Percentiles rank a stretch among this genome's conserved stretches.
Evolutionary conservation across 2,888 invertebrate species (phyloP).

Genomic region (Anthophora plumipes): DNA sequence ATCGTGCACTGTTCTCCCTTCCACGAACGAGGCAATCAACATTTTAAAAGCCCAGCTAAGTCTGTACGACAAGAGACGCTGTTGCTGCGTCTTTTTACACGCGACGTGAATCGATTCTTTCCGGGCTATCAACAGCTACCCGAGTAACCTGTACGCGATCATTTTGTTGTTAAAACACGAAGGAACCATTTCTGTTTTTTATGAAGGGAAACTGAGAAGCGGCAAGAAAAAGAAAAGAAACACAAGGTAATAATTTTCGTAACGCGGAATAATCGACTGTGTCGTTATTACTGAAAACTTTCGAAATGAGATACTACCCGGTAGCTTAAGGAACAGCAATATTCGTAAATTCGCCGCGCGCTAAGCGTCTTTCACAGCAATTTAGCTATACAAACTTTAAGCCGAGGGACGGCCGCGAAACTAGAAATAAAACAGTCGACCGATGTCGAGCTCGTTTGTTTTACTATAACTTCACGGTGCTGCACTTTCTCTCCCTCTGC

Average conservation of each 20-base stretch:
- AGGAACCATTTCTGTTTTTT: too few species aligned
- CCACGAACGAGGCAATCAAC: constrained; percentile 17
- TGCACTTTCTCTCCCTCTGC: background rate
- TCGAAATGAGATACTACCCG: constrained; percentile 53
- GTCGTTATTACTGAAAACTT: constrained; percentile 54
- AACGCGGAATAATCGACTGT: constrained; percentile 34
- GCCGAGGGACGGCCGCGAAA: constrained; percentile 48
- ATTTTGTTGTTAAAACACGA: too few species aligned
- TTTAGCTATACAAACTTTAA: constrained; percentile 65
- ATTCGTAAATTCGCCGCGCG: constrained; percentile 63
- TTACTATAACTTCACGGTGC: constrained; percentile 38
- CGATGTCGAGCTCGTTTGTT: constrained; percentile 59
- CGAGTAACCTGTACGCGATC: too few species aligned
- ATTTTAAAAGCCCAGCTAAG: background rate
- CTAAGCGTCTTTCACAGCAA: constrained; percentile 66
- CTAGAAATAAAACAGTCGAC: constrained; percentile 57
- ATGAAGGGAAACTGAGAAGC: too few species aligned
- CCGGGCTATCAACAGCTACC: too few species aligned
- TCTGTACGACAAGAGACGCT: too few species aligned
- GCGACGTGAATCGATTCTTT: constrained; percentile 15
- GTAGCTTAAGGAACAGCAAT: constrained; percentile 61
- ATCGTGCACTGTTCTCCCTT: background rate
- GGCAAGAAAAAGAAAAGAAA: background rate
- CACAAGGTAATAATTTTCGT: constrained; percentile 18
- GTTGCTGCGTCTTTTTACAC: background rate